These are phyloP conservation scores for Drosophila ananassae DNA, from an alignment of 1,140 invertebrate species.

Conservation along the genomic window DNA sequence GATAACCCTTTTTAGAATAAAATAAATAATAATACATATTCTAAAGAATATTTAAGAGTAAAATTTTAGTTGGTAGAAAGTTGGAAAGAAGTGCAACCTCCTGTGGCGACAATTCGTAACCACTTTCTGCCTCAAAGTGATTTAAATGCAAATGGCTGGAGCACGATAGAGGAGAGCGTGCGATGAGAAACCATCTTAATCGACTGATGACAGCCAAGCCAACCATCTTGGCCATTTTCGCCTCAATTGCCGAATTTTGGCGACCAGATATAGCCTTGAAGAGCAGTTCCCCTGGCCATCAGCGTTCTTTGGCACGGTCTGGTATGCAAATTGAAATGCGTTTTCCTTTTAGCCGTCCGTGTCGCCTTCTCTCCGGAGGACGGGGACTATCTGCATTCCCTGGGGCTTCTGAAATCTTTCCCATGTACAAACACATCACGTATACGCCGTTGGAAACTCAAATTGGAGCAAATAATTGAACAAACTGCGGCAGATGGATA, in stretches of 20 bases:
- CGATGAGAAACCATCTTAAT: constrained; percentile 20
- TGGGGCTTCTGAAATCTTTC: constrained; percentile 2
- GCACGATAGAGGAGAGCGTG: neutral
- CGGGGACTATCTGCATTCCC: neutral
- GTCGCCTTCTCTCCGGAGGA: neutral
- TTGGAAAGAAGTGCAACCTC: neutral
- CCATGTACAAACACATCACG: constrained; percentile 13
- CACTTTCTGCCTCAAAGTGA: constrained; percentile 29
- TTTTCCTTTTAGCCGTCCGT: constrained; percentile 25
- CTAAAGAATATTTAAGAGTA: no score
- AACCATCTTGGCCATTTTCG: constrained; percentile 29
- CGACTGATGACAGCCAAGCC: constrained; percentile 20
- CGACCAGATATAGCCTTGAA: constrained; percentile 20
- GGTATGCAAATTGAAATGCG: constrained; percentile 78
- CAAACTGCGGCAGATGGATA: neutral
- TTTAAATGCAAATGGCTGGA: constrained; percentile 70
- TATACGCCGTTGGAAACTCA: neutral
- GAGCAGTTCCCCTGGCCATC: constrained; percentile 44
- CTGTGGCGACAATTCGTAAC: neutral
- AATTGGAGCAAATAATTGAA: neutral
- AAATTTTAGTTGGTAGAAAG: no score
- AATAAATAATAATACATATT: no score
- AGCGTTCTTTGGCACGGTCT: constrained; percentile 21
- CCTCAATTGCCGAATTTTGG: constrained; percentile 34
- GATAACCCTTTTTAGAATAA: no score